Evolutionary conservation across 2,888 invertebrate species (phyloP).

Genomic region (Diarsia brunnea): DNA sequence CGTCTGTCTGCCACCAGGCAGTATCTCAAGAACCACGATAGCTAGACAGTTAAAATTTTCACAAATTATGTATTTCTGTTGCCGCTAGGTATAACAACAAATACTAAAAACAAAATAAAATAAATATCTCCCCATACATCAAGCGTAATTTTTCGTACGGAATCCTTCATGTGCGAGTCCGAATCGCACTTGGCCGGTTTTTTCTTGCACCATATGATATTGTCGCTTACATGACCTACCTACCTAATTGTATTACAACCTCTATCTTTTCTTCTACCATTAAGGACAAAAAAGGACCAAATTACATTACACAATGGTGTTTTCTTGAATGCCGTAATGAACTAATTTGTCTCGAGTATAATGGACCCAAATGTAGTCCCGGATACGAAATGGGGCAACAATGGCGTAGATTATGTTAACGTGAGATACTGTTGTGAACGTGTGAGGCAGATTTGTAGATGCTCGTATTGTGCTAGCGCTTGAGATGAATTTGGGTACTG

Average conservation of each 20-base stretch:
- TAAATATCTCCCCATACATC: too few species aligned
- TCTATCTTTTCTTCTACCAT: neutral
- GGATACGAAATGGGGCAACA: conserved; percentile 72
- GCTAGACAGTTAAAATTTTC: too few species aligned
- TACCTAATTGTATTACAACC: neutral
- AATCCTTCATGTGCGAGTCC: too few species aligned
- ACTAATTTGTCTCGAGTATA: conserved; percentile 78
- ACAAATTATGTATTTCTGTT: too few species aligned
- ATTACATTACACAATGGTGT: conserved; percentile 36
- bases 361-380: conserved; percentile 73
- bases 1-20: too few species aligned
- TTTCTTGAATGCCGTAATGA: conserved; percentile 77
- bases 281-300: conserved; percentile 13
- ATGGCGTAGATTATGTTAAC: conserved; percentile 63
- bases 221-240: neutral
- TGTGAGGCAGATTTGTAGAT: conserved; percentile 30
- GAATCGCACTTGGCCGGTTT: too few species aligned
- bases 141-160: too few species aligned
- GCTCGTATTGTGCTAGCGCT: conserved; percentile 17
- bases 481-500: conserved; percentile 30
- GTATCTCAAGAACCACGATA: too few species aligned
- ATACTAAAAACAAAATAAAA: too few species aligned
- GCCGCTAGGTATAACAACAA: too few species aligned
- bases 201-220: neutral
- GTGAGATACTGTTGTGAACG: conserved; percentile 31